Evolutionary conservation across 2,113 vertebrate genomes (phyloP).

Genomic region (Dasyornis broadbenti): DNA sequence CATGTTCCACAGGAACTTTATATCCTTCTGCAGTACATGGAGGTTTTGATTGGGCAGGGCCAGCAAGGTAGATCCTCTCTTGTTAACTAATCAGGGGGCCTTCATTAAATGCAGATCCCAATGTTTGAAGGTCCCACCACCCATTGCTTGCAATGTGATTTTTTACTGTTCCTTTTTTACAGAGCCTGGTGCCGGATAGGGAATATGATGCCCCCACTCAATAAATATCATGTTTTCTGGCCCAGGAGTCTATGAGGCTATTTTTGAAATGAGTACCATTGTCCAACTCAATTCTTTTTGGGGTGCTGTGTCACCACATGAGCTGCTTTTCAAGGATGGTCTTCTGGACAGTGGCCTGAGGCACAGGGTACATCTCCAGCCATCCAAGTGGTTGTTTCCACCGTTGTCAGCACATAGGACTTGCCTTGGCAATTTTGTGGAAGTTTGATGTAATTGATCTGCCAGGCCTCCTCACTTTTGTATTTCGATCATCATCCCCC

Average conservation of each 20-base stretch:
- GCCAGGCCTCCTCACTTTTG: neutral
- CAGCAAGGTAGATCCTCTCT: neutral
- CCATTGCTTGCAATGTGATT: neutral
- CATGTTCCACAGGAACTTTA: neutral
- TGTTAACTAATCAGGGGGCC: neutral
- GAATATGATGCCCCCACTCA: neutral
- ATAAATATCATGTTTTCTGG: neutral
- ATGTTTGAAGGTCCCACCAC: neutral
- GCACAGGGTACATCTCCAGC: neutral
- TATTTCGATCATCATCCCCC: rapidly evolving
- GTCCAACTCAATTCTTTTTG: neutral
- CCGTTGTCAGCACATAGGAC: neutral
- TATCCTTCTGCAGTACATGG: neutral
- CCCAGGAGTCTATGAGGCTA: neutral
- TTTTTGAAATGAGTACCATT: neutral
- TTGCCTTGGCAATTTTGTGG: neutral
- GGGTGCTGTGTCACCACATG: neutral
- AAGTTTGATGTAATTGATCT: neutral
- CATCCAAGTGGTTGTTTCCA: neutral
- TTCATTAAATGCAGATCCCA: neutral
- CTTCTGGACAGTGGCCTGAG: neutral
- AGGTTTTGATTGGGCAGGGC: neutral
- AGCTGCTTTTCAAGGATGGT: neutral
- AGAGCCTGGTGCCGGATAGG: neutral
- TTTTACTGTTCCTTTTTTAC: neutral